A percentile compares a stretch with the other conserved stretches of the same genome.
Evolutionary conservation across 2,797 vertebrate species (phyloP).

Genomic region (Chiroxiphia lanceolata): DNA sequence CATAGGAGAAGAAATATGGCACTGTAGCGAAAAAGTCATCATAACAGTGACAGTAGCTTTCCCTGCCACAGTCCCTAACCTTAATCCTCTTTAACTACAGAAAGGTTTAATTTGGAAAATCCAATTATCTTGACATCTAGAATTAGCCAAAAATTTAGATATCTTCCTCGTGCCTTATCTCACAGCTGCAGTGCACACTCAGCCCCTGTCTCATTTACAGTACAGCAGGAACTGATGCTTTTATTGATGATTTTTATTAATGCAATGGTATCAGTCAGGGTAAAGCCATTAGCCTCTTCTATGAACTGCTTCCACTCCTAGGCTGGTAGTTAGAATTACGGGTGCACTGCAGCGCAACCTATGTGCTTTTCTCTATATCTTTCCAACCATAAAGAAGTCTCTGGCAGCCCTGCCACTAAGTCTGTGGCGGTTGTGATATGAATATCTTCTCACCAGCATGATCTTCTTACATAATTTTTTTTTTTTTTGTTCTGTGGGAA

Average conservation of each 20-base stretch:
- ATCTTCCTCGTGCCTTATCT: constrained; percentile 64
- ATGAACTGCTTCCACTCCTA: constrained; percentile 42
- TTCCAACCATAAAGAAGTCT: constrained; percentile 33
- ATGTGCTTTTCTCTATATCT: constrained; percentile 18
- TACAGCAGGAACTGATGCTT: constrained; percentile 50
- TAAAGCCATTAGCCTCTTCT: constrained; percentile 44
- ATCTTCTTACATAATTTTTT: constrained; percentile 45
- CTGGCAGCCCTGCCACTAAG: constrained; percentile 20
- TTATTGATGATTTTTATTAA: constrained; percentile 68
- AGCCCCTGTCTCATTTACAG: constrained; percentile 41
- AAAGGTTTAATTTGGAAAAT: constrained; percentile 68
- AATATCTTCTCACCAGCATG: constrained; percentile 45
- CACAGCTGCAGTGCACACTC: constrained; percentile 36
- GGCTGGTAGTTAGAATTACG: constrained; percentile 38
- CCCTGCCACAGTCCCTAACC: constrained; percentile 49
- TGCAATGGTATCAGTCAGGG: constrained; percentile 51
- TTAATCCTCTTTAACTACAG: constrained; percentile 64
- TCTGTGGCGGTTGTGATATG: constrained; percentile 30
- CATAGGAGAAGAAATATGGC: constrained; percentile 53
- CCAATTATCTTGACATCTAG: constrained; percentile 71
- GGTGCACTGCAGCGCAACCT: constrained; percentile 16
- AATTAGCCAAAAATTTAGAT: constrained; percentile 68
- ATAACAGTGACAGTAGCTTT: constrained; percentile 61
- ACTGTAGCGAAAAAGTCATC: constrained; percentile 52
- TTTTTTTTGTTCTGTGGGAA: background rate